A percentile compares a stretch with the other conserved stretches of the same genome.
Conservation (phyloP, 2,113 vertebrate species). For the Rhea americana region DNA sequence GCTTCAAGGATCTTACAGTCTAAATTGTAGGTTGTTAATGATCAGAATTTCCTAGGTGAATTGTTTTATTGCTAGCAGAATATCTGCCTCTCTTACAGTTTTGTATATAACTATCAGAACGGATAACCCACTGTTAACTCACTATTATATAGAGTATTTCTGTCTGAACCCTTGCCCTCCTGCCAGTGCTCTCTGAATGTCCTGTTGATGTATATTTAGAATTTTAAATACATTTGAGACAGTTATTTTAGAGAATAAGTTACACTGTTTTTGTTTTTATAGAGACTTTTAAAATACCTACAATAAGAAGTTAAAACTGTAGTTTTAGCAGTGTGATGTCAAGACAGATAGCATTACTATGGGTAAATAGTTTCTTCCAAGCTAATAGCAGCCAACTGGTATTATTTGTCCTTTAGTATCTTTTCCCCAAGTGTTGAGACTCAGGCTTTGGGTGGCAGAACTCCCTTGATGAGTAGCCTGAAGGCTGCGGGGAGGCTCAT, state of each 20-base stretch:
- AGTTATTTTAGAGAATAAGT: neutral
- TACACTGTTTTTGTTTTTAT: neutral
- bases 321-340: neutral
- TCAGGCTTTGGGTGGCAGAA: neutral
- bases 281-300: neutral
- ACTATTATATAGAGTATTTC: neutral
- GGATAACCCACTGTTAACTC: neutral
- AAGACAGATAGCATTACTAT: neutral
- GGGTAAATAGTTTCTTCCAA: neutral
- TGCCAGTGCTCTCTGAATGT: neutral
- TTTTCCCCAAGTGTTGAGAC: neutral
- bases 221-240: conserved; percentile 8
- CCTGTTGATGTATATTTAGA: neutral
- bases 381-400: neutral
- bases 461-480: fast-evolving
- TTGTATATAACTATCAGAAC: neutral
- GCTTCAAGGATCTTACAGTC: neutral
- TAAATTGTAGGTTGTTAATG: neutral
- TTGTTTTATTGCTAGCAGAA: neutral
- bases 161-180: neutral
- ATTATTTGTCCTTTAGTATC: neutral
- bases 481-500: neutral
- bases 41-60: neutral
- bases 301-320: neutral
- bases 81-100: neutral